Percentiles rank a stretch among this genome's conserved stretches.
phyloP scores from a whole-genome alignment of 1,140 invertebrate genomes.

The Aphidius gifuensis region DNA sequence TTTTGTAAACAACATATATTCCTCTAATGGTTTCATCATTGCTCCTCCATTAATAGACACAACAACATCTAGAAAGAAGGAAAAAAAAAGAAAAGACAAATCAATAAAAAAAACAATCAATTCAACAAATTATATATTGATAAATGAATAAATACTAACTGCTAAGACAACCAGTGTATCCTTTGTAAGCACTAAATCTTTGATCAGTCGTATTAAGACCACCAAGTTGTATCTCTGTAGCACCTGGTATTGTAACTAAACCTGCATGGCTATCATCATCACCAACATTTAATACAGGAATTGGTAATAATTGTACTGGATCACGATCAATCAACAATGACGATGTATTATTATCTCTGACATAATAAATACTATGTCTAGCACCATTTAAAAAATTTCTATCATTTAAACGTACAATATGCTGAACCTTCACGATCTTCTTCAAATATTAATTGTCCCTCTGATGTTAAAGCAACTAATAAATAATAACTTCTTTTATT shows the following conservation, averaged over 20 bases:
- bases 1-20: slow-evolving; percentile 84
- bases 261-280: slow-evolving; percentile 62
- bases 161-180: slow-evolving; percentile 84
- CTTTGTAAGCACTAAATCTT: slow-evolving; percentile 74
- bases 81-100: slow-evolving; percentile 8
- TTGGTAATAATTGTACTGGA: slow-evolving; percentile 64
- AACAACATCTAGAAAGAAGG: slow-evolving; percentile 72
- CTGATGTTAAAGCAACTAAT: slow-evolving; percentile 73
- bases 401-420: slow-evolving; percentile 66
- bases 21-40: slow-evolving; percentile 78
- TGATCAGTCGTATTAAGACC: slow-evolving; percentile 79
- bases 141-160: slow-evolving; percentile 61
- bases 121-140: not conserved
- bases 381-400: slow-evolving; percentile 79
- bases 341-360: slow-evolving; percentile 67
- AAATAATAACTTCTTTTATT: slow-evolving; percentile 82
- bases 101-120: not conserved
- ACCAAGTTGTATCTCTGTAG: slow-evolving; percentile 81
- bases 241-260: slow-evolving; percentile 54
- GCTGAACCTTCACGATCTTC: slow-evolving; percentile 76
- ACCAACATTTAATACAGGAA: slow-evolving; percentile 64
- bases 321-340: slow-evolving; percentile 73
- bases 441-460: slow-evolving; percentile 79
- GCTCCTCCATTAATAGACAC: slow-evolving; percentile 73
- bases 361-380: slow-evolving; percentile 82